These are phyloP conservation scores for Tarsius wallacei DNA, from an alignment of 2,797 vertebrate species.

Conservation along the genomic window DNA sequence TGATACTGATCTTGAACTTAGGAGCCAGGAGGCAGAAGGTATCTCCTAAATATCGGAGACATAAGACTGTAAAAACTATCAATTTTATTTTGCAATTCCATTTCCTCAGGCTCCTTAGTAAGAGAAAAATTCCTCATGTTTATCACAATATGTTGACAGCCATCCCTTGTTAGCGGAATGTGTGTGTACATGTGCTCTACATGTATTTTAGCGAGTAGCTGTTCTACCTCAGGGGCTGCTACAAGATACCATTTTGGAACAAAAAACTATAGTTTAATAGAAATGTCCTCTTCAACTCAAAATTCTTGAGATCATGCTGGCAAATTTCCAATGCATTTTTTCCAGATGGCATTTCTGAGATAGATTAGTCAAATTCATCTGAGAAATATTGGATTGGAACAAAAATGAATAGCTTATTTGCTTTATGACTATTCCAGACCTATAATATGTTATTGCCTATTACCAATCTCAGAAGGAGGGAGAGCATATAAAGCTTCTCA, in stretches of 20 bases:
- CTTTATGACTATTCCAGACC: background rate
- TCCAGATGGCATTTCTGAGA: background rate
- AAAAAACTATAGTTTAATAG: background rate
- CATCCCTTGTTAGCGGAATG: background rate
- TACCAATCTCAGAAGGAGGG: background rate
- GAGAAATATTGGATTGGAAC: background rate
- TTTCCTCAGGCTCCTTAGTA: background rate
- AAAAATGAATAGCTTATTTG: background rate
- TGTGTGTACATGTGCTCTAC: background rate
- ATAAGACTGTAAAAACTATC: background rate
- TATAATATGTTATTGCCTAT: background rate
- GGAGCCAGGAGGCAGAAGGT: background rate
- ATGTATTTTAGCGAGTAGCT: background rate
- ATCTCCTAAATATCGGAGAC: background rate
- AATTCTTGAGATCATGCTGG: background rate
- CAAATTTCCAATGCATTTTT: background rate
- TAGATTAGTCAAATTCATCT: slow-evolving; percentile 3
- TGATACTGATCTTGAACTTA: background rate
- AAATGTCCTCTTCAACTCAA: background rate
- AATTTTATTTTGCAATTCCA: slow-evolving; percentile 33
- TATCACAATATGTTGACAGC: background rate
- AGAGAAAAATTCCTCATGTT: background rate
- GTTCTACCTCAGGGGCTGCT: background rate
- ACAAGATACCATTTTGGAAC: background rate
- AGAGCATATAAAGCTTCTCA: background rate